Conservation (phyloP, 2,113 vertebrate species). For the Solea senegalensis region DNA sequence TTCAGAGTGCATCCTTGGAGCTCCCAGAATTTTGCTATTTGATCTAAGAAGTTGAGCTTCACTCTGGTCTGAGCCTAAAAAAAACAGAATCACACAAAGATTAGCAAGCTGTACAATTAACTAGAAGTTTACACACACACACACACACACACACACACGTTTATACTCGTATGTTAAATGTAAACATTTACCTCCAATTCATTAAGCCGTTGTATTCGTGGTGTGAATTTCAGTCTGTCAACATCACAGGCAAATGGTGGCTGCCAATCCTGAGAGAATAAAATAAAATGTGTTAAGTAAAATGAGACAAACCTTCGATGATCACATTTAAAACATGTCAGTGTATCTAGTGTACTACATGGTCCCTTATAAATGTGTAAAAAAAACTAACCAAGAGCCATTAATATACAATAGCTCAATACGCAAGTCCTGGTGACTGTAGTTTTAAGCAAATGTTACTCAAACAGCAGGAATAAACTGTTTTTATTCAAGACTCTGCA, state of each 20-base stretch:
- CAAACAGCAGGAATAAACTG: not conserved
- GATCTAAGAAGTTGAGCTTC: slow-evolving; percentile 97
- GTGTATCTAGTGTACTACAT: too few relatives aligned
- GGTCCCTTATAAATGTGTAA: not conserved
- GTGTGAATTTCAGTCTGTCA: slow-evolving; percentile 96
- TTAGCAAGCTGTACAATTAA: not conserved
- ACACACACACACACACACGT: not conserved
- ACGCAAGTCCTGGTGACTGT: not conserved
- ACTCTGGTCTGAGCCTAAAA: slow-evolving; percentile 95
- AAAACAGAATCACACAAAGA: slow-evolving; percentile 10
- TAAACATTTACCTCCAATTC: slow-evolving; percentile 90
- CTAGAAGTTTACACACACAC: not conserved
- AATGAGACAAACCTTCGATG: not conserved
- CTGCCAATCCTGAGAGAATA: slow-evolving; percentile 90
- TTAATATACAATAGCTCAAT: too few relatives aligned
- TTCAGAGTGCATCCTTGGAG: slow-evolving; percentile 96
- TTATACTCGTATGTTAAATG: not conserved
- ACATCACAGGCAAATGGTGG: slow-evolving; percentile 98
- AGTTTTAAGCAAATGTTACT: not conserved
- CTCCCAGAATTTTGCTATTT: slow-evolving; percentile 99
- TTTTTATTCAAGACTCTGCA: too few relatives aligned
- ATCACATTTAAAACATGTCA: not conserved
- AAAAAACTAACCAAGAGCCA: too few relatives aligned
- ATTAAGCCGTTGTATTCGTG: slow-evolving; percentile 97
- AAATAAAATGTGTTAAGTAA: slow-evolving; percentile 13